A percentile compares a stretch with the other conserved stretches of the same genome.
Conservation (phyloP, 1,140 invertebrate species). For the Pseudachorutes palmiensis region DNA sequence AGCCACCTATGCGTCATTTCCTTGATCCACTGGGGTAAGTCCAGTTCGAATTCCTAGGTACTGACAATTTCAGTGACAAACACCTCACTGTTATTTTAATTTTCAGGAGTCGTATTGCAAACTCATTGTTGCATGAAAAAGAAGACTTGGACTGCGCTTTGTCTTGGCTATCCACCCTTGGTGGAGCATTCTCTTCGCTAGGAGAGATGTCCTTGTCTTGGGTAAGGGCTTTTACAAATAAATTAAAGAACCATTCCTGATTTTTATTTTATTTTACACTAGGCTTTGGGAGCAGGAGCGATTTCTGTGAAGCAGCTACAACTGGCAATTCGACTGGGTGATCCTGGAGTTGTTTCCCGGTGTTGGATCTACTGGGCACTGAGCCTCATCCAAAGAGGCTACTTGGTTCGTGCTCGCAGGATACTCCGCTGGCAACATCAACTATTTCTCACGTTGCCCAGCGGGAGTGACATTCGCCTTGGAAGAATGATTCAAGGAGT, state of each 20-base stretch:
- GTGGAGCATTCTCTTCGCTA: conserved; percentile 85
- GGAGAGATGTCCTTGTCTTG: conserved; percentile 73
- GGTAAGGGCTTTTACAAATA: conserved; percentile 45
- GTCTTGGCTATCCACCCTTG: conserved; percentile 92
- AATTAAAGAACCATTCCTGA: conserved; percentile 5
- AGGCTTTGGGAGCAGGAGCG: conserved; percentile 76
- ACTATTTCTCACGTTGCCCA: conserved; percentile 45
- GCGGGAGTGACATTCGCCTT: conserved; percentile 43
- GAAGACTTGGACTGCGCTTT: conserved; percentile 60
- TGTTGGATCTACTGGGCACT: conserved; percentile 77
- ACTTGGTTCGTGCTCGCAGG: conserved; percentile 53
- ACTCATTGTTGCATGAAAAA: conserved; percentile 39
- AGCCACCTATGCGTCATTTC: conserved; percentile 51
- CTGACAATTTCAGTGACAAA: too few species aligned
- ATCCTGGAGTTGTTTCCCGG: conserved; percentile 65
- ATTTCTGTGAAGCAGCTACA: conserved; percentile 74
- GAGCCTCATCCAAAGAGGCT: conserved; percentile 71
- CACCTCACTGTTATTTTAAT: too few species aligned
- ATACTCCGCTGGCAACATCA: conserved; percentile 59
- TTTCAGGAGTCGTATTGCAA: conserved; percentile 41
- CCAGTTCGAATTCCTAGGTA: too few species aligned
- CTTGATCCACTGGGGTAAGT: conserved; percentile 60
- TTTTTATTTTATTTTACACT: conserved; percentile 40
- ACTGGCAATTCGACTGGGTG: conserved; percentile 66
- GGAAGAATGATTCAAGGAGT: conserved; percentile 73